These are phyloP conservation scores for Drosophila bipectinata DNA, from an alignment of 1,140 invertebrate genomes.

Conservation along the genomic window DNA sequence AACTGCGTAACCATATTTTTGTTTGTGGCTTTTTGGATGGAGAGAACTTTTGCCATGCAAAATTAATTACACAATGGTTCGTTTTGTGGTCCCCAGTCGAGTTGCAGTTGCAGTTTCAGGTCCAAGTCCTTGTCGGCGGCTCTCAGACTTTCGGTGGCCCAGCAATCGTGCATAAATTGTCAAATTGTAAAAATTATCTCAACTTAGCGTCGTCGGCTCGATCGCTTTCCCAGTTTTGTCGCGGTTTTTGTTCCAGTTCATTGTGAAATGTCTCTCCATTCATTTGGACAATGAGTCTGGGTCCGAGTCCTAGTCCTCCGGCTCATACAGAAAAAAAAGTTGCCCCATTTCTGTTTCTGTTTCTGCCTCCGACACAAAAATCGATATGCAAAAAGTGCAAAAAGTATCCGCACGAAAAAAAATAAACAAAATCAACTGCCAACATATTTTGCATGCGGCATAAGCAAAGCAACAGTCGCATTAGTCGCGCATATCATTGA, in stretches of 20 bases:
- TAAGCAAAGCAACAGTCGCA: slow-evolving; percentile 57
- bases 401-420: slow-evolving; percentile 23
- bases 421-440: slow-evolving; percentile 33
- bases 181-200: slow-evolving; percentile 82
- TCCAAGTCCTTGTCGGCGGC: slow-evolving; percentile 30
- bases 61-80: slow-evolving; percentile 75
- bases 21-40: slow-evolving; percentile 11
- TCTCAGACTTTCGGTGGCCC: slow-evolving; percentile 27
- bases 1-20: slow-evolving; percentile 53
- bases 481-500: slow-evolving; percentile 74
- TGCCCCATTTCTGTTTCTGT: slow-evolving; percentile 71
- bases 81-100: slow-evolving; percentile 11
- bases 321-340: slow-evolving; percentile 45
- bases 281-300: slow-evolving; percentile 60
- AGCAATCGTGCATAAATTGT: slow-evolving; percentile 79
- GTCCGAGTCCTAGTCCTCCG: slow-evolving; percentile 43
- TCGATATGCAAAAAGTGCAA: slow-evolving; percentile 65
- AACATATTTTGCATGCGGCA: slow-evolving; percentile 71
- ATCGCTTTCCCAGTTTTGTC: slow-evolving; percentile 11
- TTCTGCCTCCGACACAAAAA: slow-evolving; percentile 41
- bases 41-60: slow-evolving; percentile 69
- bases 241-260: slow-evolving; percentile 38
- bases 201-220: slow-evolving; percentile 65
- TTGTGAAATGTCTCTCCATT: slow-evolving; percentile 76
- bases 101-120: slow-evolving; percentile 2